A percentile compares a stretch with the other conserved stretches of the same genome.
phyloP scores from a whole-genome alignment of 2,113 vertebrate species.

The Gambusia affinis region DNA sequence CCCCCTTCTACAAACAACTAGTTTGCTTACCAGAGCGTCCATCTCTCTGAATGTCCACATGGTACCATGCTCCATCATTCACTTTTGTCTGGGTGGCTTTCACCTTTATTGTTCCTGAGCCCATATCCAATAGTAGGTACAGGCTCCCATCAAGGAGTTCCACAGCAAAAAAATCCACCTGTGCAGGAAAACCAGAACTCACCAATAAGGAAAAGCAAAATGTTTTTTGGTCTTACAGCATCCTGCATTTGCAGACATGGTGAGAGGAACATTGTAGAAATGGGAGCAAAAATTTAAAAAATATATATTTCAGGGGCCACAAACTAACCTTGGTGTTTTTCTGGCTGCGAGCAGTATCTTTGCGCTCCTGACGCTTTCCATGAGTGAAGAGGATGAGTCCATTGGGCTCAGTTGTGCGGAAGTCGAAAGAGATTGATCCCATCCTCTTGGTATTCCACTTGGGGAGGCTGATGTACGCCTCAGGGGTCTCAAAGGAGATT shows the following conservation, averaged over 20 bases:
- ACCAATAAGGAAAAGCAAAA: neutral
- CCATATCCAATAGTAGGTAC: slow-evolving; percentile 96
- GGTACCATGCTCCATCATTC: slow-evolving; percentile 98
- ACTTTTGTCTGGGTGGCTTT: slow-evolving; percentile 98
- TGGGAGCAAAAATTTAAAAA: neutral
- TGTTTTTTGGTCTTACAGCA: neutral
- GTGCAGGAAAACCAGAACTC: neutral
- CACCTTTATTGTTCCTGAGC: slow-evolving; percentile 98
- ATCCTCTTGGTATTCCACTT: slow-evolving; percentile 99
- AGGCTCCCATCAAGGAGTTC: slow-evolving; percentile 96
- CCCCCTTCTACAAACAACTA: neutral
- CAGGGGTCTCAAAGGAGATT: slow-evolving; percentile 97
- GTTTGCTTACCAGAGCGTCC: slow-evolving; percentile 90
- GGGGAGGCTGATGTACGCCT: slow-evolving; percentile 96
- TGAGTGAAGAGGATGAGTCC: slow-evolving; percentile 98
- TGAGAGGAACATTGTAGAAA: neutral
- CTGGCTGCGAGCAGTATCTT: slow-evolving; percentile 88
- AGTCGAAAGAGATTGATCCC: slow-evolving; percentile 99
- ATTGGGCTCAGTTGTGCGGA: slow-evolving; percentile 95
- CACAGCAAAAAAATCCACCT: slow-evolving; percentile 97
- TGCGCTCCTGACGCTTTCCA: slow-evolving; percentile 94
- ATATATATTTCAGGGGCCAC: neutral
- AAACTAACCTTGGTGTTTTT: slow-evolving; percentile 90
- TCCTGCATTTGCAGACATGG: neutral
- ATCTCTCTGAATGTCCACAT: slow-evolving; percentile 97